Evolutionary conservation across 2,113 vertebrate species (phyloP).

Genomic region (Pseudorhombus dupliciocellatus): DNA sequence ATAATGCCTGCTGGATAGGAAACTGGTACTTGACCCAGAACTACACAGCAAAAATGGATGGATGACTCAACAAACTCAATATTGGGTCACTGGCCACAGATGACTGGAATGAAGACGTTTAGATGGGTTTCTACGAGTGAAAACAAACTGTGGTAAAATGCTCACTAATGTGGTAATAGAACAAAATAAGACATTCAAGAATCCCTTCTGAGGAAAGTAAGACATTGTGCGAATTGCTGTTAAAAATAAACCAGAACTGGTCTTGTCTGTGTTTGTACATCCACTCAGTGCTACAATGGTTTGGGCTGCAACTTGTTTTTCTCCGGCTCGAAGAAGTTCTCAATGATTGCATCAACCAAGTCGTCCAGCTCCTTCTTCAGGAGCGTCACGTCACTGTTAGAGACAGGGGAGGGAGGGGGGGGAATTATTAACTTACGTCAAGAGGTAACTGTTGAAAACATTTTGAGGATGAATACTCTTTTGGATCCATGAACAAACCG

Average conservation of each 20-base stretch:
- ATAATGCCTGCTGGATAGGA: neutral
- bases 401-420: constrained; percentile 7
- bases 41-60: neutral
- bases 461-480: neutral
- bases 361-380: constrained; percentile 90
- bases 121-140: neutral
- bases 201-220: constrained; percentile 33
- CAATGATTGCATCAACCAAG: constrained; percentile 87
- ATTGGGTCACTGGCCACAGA: neutral
- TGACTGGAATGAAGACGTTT: neutral
- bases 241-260: neutral
- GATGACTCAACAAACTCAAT: neutral
- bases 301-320: constrained; percentile 91
- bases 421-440: neutral
- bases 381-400: constrained; percentile 84
- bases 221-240: constrained; percentile 33
- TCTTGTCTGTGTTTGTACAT: neutral
- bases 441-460: neutral
- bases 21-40: neutral
- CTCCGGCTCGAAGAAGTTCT: constrained; percentile 93
- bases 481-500: neutral
- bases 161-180: neutral
- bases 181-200: constrained; percentile 1
- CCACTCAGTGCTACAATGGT: constrained; percentile 77
- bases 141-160: neutral